Conservation (phyloP, 2,797 vertebrate species). For the Geotrypetes seraphini region DNA sequence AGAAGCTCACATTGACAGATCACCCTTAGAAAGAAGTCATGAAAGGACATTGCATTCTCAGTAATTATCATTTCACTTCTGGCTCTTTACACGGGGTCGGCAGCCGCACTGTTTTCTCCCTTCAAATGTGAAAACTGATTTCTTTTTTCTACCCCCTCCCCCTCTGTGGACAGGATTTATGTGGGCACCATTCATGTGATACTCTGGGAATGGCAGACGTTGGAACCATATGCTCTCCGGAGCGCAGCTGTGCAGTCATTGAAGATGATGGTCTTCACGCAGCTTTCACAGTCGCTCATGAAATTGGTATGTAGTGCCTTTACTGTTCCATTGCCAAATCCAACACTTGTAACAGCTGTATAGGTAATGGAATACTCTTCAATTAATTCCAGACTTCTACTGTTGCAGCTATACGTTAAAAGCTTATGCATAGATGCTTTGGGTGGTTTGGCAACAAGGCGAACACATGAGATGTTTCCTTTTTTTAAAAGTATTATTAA, state of each 20-base stretch:
- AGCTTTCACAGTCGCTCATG: slow-evolving; percentile 93
- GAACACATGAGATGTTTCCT: slow-evolving; percentile 37
- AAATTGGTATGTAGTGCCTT: slow-evolving; percentile 79
- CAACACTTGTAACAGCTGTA: slow-evolving; percentile 68
- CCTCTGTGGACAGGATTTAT: slow-evolving; percentile 80
- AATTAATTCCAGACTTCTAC: slow-evolving; percentile 65
- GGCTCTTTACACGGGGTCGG: slow-evolving; percentile 9
- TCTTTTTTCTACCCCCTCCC: slow-evolving; percentile 37
- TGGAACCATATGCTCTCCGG: slow-evolving; percentile 92
- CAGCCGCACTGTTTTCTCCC: slow-evolving; percentile 20
- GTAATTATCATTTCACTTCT: slow-evolving; percentile 11
- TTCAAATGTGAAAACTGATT: slow-evolving; percentile 26
- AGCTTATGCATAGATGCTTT: slow-evolving; percentile 44
- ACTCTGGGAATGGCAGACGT: slow-evolving; percentile 98
- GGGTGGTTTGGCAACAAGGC: slow-evolving; percentile 45
- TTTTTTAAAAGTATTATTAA: slow-evolving; percentile 32
- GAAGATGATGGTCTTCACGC: slow-evolving; percentile 96
- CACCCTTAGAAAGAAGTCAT: slow-evolving; percentile 8
- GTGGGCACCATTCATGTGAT: slow-evolving; percentile 96
- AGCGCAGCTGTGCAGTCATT: slow-evolving; percentile 96
- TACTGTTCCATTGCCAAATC: slow-evolving; percentile 63
- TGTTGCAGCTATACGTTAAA: slow-evolving; percentile 42
- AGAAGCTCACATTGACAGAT: not conserved
- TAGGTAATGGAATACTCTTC: slow-evolving; percentile 54
- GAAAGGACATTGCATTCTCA: slow-evolving; percentile 23